Conservation (phyloP, 2,113 vertebrate genomes). For the Aphyosemion australe region DNA sequence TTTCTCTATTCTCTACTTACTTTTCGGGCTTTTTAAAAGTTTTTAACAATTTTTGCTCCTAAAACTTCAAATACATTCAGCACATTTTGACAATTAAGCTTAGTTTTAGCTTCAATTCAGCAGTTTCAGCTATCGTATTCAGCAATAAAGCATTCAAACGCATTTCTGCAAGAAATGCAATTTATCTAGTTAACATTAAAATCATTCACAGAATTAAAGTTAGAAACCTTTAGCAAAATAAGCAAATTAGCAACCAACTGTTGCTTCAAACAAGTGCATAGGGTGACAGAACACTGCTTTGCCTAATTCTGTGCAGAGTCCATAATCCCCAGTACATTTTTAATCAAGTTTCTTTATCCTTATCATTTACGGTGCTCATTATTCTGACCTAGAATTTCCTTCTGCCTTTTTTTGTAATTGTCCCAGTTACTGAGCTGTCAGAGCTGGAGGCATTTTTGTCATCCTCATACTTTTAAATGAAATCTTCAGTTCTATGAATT, state of each 20-base stretch:
- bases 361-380: not conserved
- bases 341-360: not conserved
- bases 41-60: too few relatives aligned
- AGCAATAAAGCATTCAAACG: too few relatives aligned
- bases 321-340: not conserved
- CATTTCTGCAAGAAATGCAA: too few relatives aligned
- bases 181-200: too few relatives aligned
- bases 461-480: too few relatives aligned
- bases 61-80: too few relatives aligned
- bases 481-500: too few relatives aligned
- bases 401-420: conserved; percentile 13
- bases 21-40: too few relatives aligned
- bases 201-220: not conserved
- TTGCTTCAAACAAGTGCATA: conserved; percentile 15
- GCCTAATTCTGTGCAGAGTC: not conserved
- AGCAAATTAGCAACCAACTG: conserved; percentile 17
- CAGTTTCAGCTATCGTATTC: too few relatives aligned
- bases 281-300: not conserved
- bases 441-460: not conserved
- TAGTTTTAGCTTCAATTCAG: too few relatives aligned
- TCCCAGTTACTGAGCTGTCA: conserved; percentile 10
- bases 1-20: too few relatives aligned
- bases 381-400: conserved; percentile 12
- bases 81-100: too few relatives aligned
- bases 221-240: not conserved